Evolutionary conservation across 2,113 vertebrate species (phyloP), one percentile per base, ranked within the genome.

Genomic region (Trematomus loennbergii): DNA sequence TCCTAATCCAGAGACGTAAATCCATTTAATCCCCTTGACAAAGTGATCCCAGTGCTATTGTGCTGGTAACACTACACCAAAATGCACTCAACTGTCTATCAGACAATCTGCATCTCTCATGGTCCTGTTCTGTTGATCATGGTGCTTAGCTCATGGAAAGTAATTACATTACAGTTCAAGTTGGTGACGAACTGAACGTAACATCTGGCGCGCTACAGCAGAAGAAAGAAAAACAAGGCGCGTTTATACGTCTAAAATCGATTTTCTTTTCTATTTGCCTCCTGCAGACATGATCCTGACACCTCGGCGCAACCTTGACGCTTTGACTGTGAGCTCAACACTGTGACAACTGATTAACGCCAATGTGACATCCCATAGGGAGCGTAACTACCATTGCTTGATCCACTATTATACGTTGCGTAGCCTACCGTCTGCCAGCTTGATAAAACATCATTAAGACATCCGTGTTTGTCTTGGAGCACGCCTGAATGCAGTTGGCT

Each of bases 11-110:
- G 64, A 86, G 80, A 87, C 79, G 61, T 87, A 92, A 94, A 94
- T 91, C 91, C 91, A 89, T 88, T 91, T 92, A 94, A 94, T 93
- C 91, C 93, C 90, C 82, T 83, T 89, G 89, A 92, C 90, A 92
- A 93, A 94, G 89, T 87, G 89, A 93, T 91, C 86, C 88, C 85
- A 81, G 74, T 75, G 87, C 87, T 82, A 93, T 94, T 94, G 93
- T 93, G 85, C 80, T 83, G 65, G 85, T 90, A 91, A 93, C 86
- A 78, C 84, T 90, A 91, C 82, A 93, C 88, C 73, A 79, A 87
- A 92, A 91, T 89, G 87, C 84, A 88, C 88, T 92, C 81, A 81
- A 79, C 88, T 89, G 78, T 87, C 86, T 85, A 89, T 87, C 85
- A 86, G 78, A 79, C 20, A 43, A 89, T 88, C 83, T 80, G 76